Percentiles rank a stretch among this genome's conserved stretches.
Evolutionary conservation across 2,797 vertebrate species (phyloP).

Genomic region (Parauchenoglanis punctatus): DNA sequence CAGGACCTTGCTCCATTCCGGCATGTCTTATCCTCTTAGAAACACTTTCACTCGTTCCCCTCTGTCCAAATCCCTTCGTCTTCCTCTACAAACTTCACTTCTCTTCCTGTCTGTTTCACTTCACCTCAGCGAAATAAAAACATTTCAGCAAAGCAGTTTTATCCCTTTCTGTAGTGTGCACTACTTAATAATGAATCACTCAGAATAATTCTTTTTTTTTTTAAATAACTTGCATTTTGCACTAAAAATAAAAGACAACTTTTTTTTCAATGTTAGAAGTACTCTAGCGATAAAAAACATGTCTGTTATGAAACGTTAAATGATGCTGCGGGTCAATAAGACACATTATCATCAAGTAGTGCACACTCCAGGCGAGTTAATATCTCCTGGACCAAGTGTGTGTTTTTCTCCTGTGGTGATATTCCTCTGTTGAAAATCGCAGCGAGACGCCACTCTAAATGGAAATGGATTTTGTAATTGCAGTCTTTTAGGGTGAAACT

Average conservation of each 20-base stretch:
- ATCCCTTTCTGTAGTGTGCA: neutral
- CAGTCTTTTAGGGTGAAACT: constrained; percentile 70
- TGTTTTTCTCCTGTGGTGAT: constrained; percentile 21
- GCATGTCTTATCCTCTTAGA: constrained; percentile 29
- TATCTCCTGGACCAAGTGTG: constrained; percentile 5
- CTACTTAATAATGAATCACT: neutral
- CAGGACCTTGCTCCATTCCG: constrained; percentile 12
- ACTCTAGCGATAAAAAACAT: neutral
- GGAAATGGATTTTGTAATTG: constrained; percentile 78
- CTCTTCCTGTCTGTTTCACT: neutral
- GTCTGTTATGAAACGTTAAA: neutral
- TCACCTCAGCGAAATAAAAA: neutral
- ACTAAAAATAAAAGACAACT: neutral
- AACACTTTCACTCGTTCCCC: neutral
- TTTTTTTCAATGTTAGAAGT: neutral
- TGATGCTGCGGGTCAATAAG: neutral
- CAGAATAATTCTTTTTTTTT: neutral
- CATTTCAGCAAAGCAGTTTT: neutral
- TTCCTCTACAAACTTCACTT: neutral
- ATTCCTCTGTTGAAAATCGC: constrained; percentile 69
- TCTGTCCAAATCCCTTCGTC: constrained; percentile 1
- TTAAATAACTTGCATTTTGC: neutral
- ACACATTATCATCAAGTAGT: neutral
- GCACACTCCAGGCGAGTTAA: constrained; percentile 14
- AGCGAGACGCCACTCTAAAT: constrained; percentile 76